Base-by-base conservation (phyloP, 2,888 invertebrate species). In the Cosmopolites sordidus region DNA sequence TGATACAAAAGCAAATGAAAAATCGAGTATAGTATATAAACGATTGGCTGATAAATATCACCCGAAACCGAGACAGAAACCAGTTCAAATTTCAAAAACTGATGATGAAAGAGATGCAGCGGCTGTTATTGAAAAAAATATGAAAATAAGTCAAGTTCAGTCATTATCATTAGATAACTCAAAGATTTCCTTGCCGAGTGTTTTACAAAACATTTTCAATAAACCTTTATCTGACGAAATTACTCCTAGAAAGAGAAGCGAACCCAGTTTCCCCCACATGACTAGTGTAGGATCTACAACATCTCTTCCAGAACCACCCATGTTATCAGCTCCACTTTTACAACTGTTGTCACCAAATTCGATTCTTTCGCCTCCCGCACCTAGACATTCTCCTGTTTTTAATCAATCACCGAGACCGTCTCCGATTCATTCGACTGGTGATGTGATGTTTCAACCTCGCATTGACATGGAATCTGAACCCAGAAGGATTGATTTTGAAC, bases 21-120 rank as follows among this genome's bases (percentile, higher is more conserved):
- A 38, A 16, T 30, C 45, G n/a, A 40, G 17, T 27, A 17, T 41
- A 40, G 44, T 30, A 15, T 40, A 56, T 55, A 67, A 64, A 60
- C 62, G 75, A n/a, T 57, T 76, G 16, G 76, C 76, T 1, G 73
- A 75, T 54, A 77, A 76, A 62, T 77, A 76, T 53, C 72, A 76
- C 62, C 76, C 75, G 1, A 74, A 74, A 64, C 76, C 75, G 1
- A 66, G 72, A 29, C 27, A 30, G 27, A 56, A 54, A 42, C 48
- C 61, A 15, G 12, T 22, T n/a, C 45, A 51, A 41, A 41, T 56
- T 6, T 30, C 58, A 2, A 62, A 61, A 5, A n/a, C 64, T 58
- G 65, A 67, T 37, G 51, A 67, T 3, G 70, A 72, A 30, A 71
- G 69, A 50, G 60, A 62, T 14, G 67, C 69, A 33, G 60, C 68